Evolutionary conservation across 2,888 invertebrate genomes (phyloP).

Genomic region (Kuschelorhynchus macadamiae): DNA sequence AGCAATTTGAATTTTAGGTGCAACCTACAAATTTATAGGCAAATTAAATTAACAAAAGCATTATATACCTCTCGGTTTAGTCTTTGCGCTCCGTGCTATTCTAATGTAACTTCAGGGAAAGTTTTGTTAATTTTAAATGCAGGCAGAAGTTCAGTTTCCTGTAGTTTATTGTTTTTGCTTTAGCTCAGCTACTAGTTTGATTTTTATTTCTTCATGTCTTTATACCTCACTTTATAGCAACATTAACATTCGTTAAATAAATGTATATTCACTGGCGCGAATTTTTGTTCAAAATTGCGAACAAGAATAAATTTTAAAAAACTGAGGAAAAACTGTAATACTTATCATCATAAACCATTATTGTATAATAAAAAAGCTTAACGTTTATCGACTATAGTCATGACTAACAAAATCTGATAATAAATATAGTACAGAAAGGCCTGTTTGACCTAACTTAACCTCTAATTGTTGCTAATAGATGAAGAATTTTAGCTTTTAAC

Average conservation of each 20-base stretch:
- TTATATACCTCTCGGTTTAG: conserved; percentile 30
- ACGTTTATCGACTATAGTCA: neutral
- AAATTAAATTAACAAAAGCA: conserved; percentile 44
- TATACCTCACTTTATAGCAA: too few species aligned
- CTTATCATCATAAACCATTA: too few species aligned
- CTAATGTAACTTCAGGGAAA: conserved; percentile 25
- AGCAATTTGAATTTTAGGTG: conserved; percentile 30
- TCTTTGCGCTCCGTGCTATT: conserved; percentile 22
- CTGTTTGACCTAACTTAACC: conserved; percentile 37
- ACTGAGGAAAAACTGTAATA: too few species aligned
- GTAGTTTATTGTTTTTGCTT: conserved; percentile 23
- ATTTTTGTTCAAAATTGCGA: too few species aligned
- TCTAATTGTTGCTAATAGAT: conserved; percentile 41
- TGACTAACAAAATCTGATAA: conserved; percentile 15
- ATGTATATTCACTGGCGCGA: too few species aligned
- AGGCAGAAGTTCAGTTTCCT: conserved; percentile 25
- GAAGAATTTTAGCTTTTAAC: conserved; percentile 27
- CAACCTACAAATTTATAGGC: conserved; percentile 28
- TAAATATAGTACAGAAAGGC: conserved; percentile 24
- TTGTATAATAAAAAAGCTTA: neutral
- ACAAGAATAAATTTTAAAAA: too few species aligned
- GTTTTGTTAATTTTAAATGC: conserved; percentile 20
- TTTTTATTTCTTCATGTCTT: too few species aligned
- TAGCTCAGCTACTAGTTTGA: conserved; percentile 11
- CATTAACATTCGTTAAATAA: too few species aligned